phyloP scores from a whole-genome alignment of 2,888 invertebrate genomes.

The Autographa pulchrina region DNA sequence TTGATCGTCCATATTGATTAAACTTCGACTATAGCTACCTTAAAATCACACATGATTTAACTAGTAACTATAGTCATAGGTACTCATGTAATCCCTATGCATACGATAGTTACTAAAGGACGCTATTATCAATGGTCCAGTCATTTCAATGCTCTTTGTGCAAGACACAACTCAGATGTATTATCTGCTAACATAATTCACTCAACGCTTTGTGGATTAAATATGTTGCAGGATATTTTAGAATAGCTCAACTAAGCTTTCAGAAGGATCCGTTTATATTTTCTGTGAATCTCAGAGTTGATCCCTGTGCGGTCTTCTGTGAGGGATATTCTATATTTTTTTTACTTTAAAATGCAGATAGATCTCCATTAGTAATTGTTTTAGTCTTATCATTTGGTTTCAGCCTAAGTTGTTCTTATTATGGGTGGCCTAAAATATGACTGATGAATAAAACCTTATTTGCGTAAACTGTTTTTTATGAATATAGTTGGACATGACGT shows the following conservation, averaged over 20 bases:
- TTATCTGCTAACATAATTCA: slow-evolving; percentile 4
- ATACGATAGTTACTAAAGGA: neutral
- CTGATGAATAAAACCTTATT: neutral
- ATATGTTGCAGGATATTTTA: neutral
- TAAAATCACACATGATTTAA: too few species aligned
- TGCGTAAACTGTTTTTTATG: neutral
- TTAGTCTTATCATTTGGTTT: neutral
- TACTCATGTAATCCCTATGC: too few species aligned
- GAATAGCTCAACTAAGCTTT: slow-evolving; percentile 1
- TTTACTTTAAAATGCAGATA: neutral
- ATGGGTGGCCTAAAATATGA: neutral
- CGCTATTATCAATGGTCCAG: neutral
- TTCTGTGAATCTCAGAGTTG: neutral
- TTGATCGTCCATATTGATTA: too few species aligned
- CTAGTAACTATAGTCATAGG: too few species aligned
- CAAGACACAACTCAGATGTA: neutral
- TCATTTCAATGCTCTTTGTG: neutral
- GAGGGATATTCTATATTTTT: neutral
- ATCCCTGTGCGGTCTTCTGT: neutral
- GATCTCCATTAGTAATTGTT: too few species aligned
- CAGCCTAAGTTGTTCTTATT: neutral
- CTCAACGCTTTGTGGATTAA: neutral
- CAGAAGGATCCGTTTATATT: neutral
- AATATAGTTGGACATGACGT: neutral
- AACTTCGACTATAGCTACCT: too few species aligned